These are phyloP conservation scores for Zaprionus ghesquierei DNA, from an alignment of 1,140 invertebrate genomes.

Conservation along the genomic window DNA sequence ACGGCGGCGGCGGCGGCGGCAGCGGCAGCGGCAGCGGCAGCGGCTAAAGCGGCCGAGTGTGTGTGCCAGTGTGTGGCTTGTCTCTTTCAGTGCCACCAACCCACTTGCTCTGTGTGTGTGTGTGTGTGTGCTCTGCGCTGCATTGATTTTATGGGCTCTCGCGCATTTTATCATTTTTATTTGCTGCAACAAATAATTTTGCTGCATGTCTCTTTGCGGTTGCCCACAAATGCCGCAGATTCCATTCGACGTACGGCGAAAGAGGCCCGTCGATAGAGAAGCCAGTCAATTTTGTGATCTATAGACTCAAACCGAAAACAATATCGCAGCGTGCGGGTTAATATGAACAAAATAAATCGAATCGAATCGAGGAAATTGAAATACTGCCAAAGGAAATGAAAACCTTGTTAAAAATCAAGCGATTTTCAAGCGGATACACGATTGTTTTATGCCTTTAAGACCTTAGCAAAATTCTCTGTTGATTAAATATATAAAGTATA, in stretches of 20 bases:
- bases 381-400: neutral
- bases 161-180: slow-evolving; percentile 58
- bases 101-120: neutral
- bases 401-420: no score
- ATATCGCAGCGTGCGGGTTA: neutral
- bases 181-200: slow-evolving; percentile 56
- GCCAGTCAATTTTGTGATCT: slow-evolving; percentile 24
- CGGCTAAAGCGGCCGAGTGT: slow-evolving; percentile 3
- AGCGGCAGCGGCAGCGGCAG: slow-evolving; percentile 9
- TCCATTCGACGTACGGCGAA: slow-evolving; percentile 11
- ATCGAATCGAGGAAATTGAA: slow-evolving; percentile 1
- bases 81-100: neutral
- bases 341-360: neutral
- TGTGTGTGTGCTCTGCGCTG: no score
- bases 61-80: slow-evolving; percentile 41
- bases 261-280: neutral
- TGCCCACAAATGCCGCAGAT: slow-evolving; percentile 42
- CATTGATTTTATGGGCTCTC: slow-evolving; percentile 69
- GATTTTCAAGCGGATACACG: no score
- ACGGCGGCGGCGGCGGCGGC: no score
- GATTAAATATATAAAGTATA: no score
- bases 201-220: slow-evolving; percentile 61
- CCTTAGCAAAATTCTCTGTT: no score
- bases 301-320: neutral
- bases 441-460: no score